Conservation (phyloP, 92 coral and sea anemone genomes). For the Heliopora coerulea region DNA sequence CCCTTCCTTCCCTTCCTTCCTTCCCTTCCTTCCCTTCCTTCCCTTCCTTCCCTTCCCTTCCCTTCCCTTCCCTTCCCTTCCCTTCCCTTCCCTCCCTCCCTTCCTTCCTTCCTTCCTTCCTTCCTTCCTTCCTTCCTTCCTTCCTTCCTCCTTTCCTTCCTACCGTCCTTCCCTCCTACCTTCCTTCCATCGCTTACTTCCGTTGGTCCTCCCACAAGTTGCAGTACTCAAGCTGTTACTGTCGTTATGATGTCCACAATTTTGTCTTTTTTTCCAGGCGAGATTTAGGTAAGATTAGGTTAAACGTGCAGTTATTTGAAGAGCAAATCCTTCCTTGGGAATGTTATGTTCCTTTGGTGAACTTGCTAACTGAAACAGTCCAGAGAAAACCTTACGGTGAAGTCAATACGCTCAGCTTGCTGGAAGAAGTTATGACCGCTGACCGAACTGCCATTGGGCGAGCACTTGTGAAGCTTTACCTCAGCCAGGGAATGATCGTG, state of each 20-base stretch:
- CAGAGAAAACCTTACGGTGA: constrained; percentile 40
- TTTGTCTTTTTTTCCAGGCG: constrained; percentile 46
- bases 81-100: not conserved
- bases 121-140: not conserved
- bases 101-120: not conserved
- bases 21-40: not conserved
- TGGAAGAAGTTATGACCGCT: constrained; percentile 70
- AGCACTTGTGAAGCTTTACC: constrained; percentile 74
- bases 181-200: not conserved
- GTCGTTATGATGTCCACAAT: too few species aligned
- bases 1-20: not conserved
- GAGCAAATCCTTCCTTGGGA: constrained; percentile 80
- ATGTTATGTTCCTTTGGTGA: constrained; percentile 64
- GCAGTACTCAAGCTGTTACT: too few species aligned
- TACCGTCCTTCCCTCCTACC: not conserved
- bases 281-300: constrained; percentile 83
- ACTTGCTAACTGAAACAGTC: constrained; percentile 66
- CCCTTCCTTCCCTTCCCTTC: not conserved
- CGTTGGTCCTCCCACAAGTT: too few species aligned
- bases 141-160: not conserved
- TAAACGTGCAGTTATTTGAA: constrained; percentile 75
- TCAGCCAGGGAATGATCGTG: constrained; percentile 68
- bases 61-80: not conserved
- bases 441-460: constrained; percentile 82
- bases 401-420: constrained; percentile 63